phyloP scores from a whole-genome alignment of 2,888 invertebrate genomes.

The Acheta domesticus region DNA sequence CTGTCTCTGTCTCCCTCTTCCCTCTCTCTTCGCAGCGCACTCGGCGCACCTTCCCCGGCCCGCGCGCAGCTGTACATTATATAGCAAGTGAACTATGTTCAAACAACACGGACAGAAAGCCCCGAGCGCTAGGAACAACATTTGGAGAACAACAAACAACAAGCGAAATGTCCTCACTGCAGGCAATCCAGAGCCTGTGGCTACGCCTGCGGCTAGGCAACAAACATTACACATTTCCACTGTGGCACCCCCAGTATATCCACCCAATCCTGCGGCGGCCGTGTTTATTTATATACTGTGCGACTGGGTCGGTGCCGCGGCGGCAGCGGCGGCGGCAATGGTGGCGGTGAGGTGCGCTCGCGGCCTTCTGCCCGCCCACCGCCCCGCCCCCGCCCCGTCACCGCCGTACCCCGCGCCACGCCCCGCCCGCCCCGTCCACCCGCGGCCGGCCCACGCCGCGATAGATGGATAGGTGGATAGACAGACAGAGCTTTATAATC shows the following conservation, averaged over 20 bases:
- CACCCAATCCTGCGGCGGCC: slow-evolving; percentile 1
- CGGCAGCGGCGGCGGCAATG: background rate
- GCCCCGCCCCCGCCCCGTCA: too few relatives aligned
- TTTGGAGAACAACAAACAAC: slow-evolving; percentile 25
- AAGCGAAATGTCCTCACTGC: background rate
- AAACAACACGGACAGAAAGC: slow-evolving; percentile 22
- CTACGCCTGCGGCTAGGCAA: background rate
- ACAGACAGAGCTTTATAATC: too few relatives aligned
- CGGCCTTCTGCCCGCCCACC: too few relatives aligned
- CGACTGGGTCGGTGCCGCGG: background rate
- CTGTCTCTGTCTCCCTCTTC: background rate
- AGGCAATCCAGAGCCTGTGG: background rate
- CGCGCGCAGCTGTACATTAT: slow-evolving; percentile 5
- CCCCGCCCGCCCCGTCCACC: too few relatives aligned
- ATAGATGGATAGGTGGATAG: too few relatives aligned
- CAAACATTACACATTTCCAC: background rate
- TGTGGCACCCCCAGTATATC: slow-evolving; percentile 12
- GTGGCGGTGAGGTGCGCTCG: background rate
- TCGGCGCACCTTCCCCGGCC: background rate
- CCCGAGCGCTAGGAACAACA: slow-evolving; percentile 26
- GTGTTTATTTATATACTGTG: slow-evolving; percentile 10
- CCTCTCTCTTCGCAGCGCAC: slow-evolving; percentile 6
- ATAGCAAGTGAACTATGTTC: slow-evolving; percentile 22
- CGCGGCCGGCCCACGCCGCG: too few relatives aligned
- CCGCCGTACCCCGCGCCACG: too few relatives aligned